A percentile compares a stretch with the other conserved stretches of the same genome.
Evolutionary conservation across 2,888 invertebrate genomes (phyloP).

Genomic region (Leucophora obtusa): DNA sequence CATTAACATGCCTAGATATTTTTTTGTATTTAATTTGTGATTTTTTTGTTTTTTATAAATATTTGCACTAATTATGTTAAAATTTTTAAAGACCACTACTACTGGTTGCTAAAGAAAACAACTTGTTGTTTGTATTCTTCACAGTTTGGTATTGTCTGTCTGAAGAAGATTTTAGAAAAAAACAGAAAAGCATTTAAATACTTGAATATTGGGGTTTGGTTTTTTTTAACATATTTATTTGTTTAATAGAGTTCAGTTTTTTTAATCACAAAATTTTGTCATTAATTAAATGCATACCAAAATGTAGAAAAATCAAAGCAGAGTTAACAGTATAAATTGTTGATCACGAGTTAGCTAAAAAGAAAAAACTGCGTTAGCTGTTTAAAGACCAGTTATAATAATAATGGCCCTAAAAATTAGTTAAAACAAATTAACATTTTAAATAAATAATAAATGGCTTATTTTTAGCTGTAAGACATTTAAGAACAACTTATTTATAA

Average conservation of each 20-base stretch:
- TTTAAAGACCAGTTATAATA: neutral
- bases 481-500: neutral
- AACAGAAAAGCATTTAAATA: neutral
- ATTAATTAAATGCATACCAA: conserved; percentile 20
- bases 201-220: conserved; percentile 24
- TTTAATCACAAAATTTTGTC: neutral
- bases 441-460: neutral
- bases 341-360: too few species aligned
- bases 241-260: conserved; percentile 10
- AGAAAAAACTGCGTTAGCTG: neutral
- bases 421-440: neutral
- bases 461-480: too few species aligned
- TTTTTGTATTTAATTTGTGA: neutral
- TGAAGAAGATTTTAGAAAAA: conserved; percentile 29
- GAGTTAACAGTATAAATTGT: neutral
- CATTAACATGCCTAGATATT: conserved; percentile 25
- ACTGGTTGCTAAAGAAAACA: neutral
- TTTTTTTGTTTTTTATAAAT: conserved; percentile 23
- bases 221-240: conserved; percentile 7
- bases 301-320: neutral
- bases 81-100: neutral
- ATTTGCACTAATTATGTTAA: conserved; percentile 36
- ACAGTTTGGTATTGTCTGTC: neutral
- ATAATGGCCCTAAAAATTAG: neutral
- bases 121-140: neutral